Percentiles rank a stretch among this genome's conserved stretches.
These are phyloP conservation scores for Huso huso DNA, from an alignment of 2,797 vertebrate species.

Conservation along the genomic window DNA sequence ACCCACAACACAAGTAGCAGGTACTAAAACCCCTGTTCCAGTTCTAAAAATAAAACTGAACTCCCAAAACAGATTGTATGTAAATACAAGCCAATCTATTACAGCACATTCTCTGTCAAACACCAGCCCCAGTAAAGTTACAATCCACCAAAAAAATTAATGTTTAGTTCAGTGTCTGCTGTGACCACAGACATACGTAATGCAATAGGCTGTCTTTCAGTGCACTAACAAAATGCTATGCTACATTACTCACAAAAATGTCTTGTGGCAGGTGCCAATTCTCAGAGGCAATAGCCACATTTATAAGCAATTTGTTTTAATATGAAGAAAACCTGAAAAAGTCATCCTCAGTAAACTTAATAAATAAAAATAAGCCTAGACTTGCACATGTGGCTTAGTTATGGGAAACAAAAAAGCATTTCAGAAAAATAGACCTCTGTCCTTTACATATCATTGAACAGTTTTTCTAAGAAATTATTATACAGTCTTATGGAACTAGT, in stretches of 20 bases:
- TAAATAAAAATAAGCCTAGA: constrained; percentile 12
- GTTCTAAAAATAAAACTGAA: background rate
- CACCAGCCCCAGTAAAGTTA: background rate
- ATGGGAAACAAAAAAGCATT: background rate
- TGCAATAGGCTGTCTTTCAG: constrained; percentile 14
- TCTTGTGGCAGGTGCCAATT: constrained; percentile 11
- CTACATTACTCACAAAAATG: constrained; percentile 20
- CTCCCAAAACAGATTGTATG: background rate
- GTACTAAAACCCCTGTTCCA: background rate
- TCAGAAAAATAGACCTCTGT: too few species aligned
- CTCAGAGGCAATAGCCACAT: constrained; percentile 14
- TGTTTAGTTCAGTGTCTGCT: background rate
- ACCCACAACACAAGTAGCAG: background rate
- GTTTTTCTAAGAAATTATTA: background rate
- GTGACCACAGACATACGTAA: constrained; percentile 6
- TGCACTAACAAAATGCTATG: constrained; percentile 16
- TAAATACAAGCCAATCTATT: background rate
- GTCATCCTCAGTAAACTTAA: constrained; percentile 20
- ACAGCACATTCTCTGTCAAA: background rate
- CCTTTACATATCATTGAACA: too few species aligned
- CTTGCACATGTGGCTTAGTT: background rate
- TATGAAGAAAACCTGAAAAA: constrained; percentile 16
- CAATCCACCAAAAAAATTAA: background rate
- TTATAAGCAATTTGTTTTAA: constrained; percentile 23
- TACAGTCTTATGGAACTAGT: background rate